phyloP scores from a whole-genome alignment of 2,797 vertebrate genomes.

The Pteronotus mesoamericanus region DNA sequence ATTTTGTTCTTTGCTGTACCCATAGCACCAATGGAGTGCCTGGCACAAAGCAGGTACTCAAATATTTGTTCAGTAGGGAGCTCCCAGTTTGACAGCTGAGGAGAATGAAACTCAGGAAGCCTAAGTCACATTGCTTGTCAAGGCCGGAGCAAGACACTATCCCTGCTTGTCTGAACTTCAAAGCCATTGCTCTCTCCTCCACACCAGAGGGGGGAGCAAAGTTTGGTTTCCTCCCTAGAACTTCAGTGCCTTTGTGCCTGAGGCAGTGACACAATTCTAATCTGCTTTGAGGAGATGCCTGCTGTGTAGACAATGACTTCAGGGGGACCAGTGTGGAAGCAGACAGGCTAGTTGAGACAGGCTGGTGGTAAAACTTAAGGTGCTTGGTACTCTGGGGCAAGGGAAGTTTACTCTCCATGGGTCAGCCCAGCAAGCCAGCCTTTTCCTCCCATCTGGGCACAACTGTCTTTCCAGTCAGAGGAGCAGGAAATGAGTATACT shows the following conservation, averaged over 20 bases:
- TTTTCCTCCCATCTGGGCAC: background rate
- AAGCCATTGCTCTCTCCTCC: background rate
- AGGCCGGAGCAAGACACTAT: background rate
- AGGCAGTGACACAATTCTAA: background rate
- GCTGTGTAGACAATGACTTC: background rate
- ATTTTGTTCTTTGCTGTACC: background rate
- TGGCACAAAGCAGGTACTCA: background rate
- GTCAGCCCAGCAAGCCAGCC: background rate
- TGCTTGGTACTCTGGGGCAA: background rate
- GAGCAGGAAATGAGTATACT: background rate
- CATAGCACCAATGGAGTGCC: background rate
- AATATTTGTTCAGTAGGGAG: background rate
- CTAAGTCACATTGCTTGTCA: background rate
- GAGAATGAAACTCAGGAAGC: background rate
- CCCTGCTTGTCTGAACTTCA: background rate
- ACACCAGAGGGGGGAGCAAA: background rate
- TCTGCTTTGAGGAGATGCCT: background rate
- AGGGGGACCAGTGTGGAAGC: background rate
- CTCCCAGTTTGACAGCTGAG: background rate
- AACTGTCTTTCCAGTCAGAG: background rate
- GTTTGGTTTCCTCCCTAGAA: slow-evolving; percentile 35
- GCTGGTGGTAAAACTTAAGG: background rate
- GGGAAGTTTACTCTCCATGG: background rate
- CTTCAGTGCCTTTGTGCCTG: background rate
- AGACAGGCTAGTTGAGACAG: background rate